phyloP scores from a whole-genome alignment of 2,797 vertebrate species.

The Otus scops region DNA sequence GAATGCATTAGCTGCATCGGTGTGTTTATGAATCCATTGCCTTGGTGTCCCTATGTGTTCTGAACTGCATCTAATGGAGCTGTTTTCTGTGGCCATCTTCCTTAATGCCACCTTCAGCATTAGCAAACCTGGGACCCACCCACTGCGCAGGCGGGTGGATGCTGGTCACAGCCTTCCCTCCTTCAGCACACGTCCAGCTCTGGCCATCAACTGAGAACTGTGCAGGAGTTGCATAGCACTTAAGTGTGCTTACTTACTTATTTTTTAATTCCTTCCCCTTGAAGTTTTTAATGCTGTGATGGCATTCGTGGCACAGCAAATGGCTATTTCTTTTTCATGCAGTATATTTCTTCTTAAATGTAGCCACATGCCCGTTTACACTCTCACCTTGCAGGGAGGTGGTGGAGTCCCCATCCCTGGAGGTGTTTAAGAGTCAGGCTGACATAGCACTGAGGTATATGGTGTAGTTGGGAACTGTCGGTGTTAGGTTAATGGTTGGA shows the following conservation, averaged over 20 bases:
- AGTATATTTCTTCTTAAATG: background rate
- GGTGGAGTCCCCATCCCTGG: too few species aligned
- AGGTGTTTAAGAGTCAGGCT: too few species aligned
- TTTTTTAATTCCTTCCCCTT: background rate
- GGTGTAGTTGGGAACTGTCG: too few species aligned
- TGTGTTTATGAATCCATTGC: background rate
- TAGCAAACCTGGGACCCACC: background rate
- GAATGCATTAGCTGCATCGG: background rate
- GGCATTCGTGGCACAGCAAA: background rate
- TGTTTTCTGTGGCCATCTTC: background rate
- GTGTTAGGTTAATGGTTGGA: too few species aligned
- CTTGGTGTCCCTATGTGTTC: rapidly evolving
- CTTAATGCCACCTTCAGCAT: background rate
- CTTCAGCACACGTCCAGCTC: background rate
- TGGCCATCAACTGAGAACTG: background rate
- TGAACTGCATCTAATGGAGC: background rate
- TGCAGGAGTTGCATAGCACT: background rate
- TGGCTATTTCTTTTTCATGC: background rate
- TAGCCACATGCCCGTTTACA: background rate
- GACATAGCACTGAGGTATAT: too few species aligned
- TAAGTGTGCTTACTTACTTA: background rate
- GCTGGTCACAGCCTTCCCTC: background rate
- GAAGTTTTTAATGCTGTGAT: background rate
- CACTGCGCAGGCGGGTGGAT: rapidly evolving
- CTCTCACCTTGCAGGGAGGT: too few species aligned